A percentile compares a stretch with the other conserved stretches of the same genome.
These are phyloP conservation scores for Folsomia manolachei DNA, from an alignment of 2,888 invertebrate genomes.

Conservation along the genomic window DNA sequence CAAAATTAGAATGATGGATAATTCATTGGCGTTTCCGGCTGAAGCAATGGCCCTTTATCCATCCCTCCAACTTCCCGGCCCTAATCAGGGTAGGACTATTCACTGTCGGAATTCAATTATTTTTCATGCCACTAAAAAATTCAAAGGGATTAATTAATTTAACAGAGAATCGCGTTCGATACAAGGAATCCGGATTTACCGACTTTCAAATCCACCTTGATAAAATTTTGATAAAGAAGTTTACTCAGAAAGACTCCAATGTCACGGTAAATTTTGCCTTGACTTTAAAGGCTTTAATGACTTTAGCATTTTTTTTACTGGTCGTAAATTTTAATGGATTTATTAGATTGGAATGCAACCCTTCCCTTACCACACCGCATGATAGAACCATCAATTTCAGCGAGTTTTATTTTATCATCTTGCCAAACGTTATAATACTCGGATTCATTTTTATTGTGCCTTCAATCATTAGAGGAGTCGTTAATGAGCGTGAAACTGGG, in stretches of 20 bases:
- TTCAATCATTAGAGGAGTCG: constrained; percentile 59
- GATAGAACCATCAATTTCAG: constrained; percentile 51
- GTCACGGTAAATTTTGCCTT: constrained; percentile 19
- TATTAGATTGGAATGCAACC: constrained; percentile 57
- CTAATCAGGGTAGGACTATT: too few relatives aligned
- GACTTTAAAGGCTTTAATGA: too few relatives aligned
- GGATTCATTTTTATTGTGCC: constrained; percentile 60
- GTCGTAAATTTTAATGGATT: constrained; percentile 16
- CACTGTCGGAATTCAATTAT: too few relatives aligned
- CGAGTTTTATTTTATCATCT: constrained; percentile 40
- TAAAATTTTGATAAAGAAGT: constrained; percentile 38
- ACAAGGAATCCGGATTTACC: constrained; percentile 43
- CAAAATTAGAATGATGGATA: constrained; percentile 45
- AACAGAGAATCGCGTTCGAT: constrained; percentile 35
- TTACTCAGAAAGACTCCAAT: constrained; percentile 22
- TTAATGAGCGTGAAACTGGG: constrained; percentile 63
- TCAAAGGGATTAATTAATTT: too few relatives aligned
- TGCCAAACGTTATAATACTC: constrained; percentile 54
- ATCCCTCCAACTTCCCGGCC: constrained; percentile 46
- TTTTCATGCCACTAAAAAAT: too few relatives aligned
- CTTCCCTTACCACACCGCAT: constrained; percentile 61
- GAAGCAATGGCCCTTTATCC: constrained; percentile 35
- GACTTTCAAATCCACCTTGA: constrained; percentile 48
- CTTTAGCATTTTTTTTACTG: too few relatives aligned
- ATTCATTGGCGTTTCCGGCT: constrained; percentile 27